Evolutionary conservation across 2,113 vertebrate species (phyloP), one percentile per base, ranked within the genome.

Genomic region (Nymphicus hollandicus): DNA sequence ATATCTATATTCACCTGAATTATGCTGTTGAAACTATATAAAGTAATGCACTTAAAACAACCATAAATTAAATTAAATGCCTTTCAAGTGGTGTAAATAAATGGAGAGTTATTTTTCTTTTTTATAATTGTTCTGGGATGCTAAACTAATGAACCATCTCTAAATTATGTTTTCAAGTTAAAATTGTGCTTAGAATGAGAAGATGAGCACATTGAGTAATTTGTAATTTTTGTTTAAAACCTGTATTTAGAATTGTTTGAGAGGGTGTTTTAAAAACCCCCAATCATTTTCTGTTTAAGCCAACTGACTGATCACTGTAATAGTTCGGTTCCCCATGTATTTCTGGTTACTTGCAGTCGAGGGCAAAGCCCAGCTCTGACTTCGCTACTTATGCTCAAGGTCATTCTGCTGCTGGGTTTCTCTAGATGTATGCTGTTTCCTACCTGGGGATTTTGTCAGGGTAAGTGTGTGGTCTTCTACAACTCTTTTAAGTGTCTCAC

Each of bases 251-350:
- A 55, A 60, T 86, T 73, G 56, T 84, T 91, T 94, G 1, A 5
- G 11, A 17, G 5, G 13, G 10, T 74, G 4, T 72, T 92, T 61
- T 39, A 50, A 44, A 66, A 65, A 25, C 1, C 6, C 0, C 0
- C 14, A 47, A 0, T 55, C 9, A 27, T 72, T 88, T 88, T 80
- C 24, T 74, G 11, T 52, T 89, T 33, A 66, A 81, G 50, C 3
- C 24, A 56, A 41, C 18, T 41, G 39, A 39, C 24, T 73, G 55
- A 35, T n/a, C 44, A 60, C 14, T 56, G 20, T 56, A 46, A 50
- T 22, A 46, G 33, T 44, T 85, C 3, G 2, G 28, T 86, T 94
- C 35, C 88, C 24, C 18, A 4, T 0, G 0, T 68, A 5, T 58
- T 71, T 87, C 44, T 85, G 39, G 4, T 70, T 81, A 29, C 27